A percentile compares a stretch with the other conserved stretches of the same genome.
Evolutionary conservation across 2,888 invertebrate species (phyloP).

Genomic region (Meiosimyza decipiens): DNA sequence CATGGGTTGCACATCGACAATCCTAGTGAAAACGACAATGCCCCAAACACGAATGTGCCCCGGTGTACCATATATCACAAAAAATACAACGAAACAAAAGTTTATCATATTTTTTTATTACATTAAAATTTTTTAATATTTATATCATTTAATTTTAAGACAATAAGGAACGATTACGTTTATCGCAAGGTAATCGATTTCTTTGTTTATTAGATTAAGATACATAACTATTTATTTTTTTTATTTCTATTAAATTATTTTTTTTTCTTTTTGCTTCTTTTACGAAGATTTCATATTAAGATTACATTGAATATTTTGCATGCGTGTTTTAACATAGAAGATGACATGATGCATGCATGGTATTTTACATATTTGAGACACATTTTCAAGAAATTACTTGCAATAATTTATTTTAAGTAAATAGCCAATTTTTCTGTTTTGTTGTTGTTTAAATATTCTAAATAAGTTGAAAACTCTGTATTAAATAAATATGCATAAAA

Average conservation of each 20-base stretch:
- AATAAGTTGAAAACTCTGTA: constrained; percentile 38
- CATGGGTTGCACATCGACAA: no score
- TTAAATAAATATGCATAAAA: constrained; percentile 39
- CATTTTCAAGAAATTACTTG: neutral
- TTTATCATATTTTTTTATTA: no score
- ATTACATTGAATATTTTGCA: constrained; percentile 14
- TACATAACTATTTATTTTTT: neutral
- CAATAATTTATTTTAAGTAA: neutral
- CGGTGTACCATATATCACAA: no score
- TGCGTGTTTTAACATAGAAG: neutral
- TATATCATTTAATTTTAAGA: constrained; percentile 2
- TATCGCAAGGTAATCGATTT: neutral
- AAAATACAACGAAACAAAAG: no score
- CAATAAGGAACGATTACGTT: neutral
- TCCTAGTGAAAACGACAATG: no score
- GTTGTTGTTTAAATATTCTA: constrained; percentile 7
- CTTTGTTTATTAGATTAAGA: neutral
- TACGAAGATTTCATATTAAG: constrained; percentile 16
- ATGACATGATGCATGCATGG: constrained; percentile 4
- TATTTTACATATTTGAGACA: no score
- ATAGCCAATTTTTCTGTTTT: neutral
- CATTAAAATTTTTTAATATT: neutral
- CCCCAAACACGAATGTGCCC: no score
- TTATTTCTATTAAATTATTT: constrained; percentile 18
- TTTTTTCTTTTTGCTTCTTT: constrained; percentile 25